Evolutionary conservation across 2,113 vertebrate species (phyloP).

Genomic region (Chlorodrepanis virens): DNA sequence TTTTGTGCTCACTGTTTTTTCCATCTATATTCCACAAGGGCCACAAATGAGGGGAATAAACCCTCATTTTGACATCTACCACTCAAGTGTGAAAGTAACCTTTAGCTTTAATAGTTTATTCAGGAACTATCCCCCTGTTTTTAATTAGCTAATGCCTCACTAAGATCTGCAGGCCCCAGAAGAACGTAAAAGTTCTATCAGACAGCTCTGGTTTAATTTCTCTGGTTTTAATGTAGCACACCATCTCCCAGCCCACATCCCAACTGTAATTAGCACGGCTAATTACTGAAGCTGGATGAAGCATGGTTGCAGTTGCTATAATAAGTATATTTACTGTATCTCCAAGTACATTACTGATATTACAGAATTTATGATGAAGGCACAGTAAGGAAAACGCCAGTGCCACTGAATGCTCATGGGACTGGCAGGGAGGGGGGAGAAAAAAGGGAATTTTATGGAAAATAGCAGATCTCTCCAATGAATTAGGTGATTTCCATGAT

Average conservation of each 20-base stretch:
- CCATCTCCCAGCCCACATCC: conserved; percentile 49
- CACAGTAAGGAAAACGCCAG: neutral
- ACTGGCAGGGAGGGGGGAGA: neutral
- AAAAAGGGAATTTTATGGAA: neutral
- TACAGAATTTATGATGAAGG: conserved; percentile 33
- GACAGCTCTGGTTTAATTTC: conserved; percentile 65
- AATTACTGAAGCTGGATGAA: conserved; percentile 60
- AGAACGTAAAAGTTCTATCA: conserved; percentile 54
- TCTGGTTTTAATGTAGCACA: conserved; percentile 54
- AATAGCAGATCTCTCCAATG: neutral
- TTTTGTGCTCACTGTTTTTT: neutral
- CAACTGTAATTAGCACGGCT: conserved; percentile 65
- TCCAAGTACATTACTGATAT: conserved; percentile 15
- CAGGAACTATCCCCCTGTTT: conserved; percentile 48
- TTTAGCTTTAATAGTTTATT: conserved; percentile 70
- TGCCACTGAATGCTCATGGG: neutral
- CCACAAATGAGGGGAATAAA: conserved; percentile 9
- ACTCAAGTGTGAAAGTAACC: conserved; percentile 73
- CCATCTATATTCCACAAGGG: neutral
- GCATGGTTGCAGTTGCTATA: conserved; percentile 31
- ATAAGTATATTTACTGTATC: conserved; percentile 25
- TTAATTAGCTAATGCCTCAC: conserved; percentile 69
- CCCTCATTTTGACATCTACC: conserved; percentile 50
- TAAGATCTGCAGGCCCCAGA: conserved; percentile 57
- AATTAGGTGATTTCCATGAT: neutral